Evolutionary conservation across 2,888 invertebrate species (phyloP).

Genomic region (Andrena bucephala): DNA sequence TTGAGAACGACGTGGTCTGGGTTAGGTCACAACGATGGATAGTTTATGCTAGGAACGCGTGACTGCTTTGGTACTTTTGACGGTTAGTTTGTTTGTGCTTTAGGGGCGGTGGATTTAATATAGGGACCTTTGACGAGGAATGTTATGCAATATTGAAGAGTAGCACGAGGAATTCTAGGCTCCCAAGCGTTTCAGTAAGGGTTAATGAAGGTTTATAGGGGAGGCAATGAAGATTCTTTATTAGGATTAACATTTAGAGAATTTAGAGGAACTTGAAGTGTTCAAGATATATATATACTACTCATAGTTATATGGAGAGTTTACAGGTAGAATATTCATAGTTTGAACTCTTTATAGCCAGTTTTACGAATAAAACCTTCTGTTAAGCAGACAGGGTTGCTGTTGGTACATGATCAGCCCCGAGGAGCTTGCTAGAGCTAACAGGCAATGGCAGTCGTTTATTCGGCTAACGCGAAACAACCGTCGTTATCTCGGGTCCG

Average conservation of each 20-base stretch:
- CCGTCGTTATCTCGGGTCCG: constrained; percentile 22
- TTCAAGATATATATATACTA: no score
- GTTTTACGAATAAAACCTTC: not conserved
- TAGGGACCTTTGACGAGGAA: not conserved
- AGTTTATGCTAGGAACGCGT: not conserved
- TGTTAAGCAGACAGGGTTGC: constrained; percentile 2
- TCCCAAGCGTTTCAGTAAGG: no score
- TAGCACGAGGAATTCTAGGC: no score
- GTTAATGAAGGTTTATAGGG: no score
- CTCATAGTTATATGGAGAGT: not conserved
- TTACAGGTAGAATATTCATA: no score
- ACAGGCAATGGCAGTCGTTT: constrained; percentile 17
- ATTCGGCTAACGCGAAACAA: constrained; percentile 35
- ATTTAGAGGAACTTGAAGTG: no score
- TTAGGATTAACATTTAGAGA: no score
- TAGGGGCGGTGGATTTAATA: not conserved
- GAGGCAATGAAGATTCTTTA: no score
- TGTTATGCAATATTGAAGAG: no score
- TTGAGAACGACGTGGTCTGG: not conserved
- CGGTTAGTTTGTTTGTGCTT: not conserved
- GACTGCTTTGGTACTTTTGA: not conserved
- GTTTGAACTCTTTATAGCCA: not conserved
- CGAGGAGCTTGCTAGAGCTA: not conserved
- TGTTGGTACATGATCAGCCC: not conserved
- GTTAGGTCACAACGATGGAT: not conserved